Evolutionary conservation across 2,888 invertebrate genomes (phyloP), one percentile per base, ranked within the genome.

Genomic region (Baccha elongata): DNA sequence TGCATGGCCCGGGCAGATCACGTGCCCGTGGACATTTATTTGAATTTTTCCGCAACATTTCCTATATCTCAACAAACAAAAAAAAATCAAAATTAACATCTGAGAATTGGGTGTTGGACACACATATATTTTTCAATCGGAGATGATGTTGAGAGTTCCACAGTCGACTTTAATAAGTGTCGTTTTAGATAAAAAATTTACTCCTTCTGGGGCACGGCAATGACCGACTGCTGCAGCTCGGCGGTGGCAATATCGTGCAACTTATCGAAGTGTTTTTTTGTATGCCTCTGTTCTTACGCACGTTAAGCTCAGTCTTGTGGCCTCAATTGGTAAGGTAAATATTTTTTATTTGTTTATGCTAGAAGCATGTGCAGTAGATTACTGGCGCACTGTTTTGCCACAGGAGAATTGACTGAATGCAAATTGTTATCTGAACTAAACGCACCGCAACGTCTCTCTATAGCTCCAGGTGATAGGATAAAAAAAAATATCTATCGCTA

Each of bases 1-100:
- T 71, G 65, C 71, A 69, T 46, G 62, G 65, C 42, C 62, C 68
- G 68, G 26, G 46, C 44, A 53, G 50, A 81, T 78, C 83, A 83
- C 83, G 78, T 78, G 68, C 83, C 64, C 72, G 64, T 44, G 72
- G 73, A 73, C 78, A 78, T 78, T 78, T 81, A 69, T 69, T 69
- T 62, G 72, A 48, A 53, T 83, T 69, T 58, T 83, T 78, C 78
- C 42, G 73, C 68, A 48, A 62, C 72, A 78, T 73, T 83, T 78
- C 68, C 37, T 23, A 23, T 23, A 23, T 23, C 29, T n/a, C 35
- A 26, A 17, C 17, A 8, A 17, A 11, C 29, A n/a, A n/a, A n/a
- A 53, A 68, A 11, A 60, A 52, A 71, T 75, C 53, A 52, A 40
- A 44, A 32, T 58, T 60, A 46, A 67, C 68, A 68, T 72, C 60